phyloP scores from a whole-genome alignment of 2,113 vertebrate genomes.

The Rhynchopsitta pachyrhyncha region DNA sequence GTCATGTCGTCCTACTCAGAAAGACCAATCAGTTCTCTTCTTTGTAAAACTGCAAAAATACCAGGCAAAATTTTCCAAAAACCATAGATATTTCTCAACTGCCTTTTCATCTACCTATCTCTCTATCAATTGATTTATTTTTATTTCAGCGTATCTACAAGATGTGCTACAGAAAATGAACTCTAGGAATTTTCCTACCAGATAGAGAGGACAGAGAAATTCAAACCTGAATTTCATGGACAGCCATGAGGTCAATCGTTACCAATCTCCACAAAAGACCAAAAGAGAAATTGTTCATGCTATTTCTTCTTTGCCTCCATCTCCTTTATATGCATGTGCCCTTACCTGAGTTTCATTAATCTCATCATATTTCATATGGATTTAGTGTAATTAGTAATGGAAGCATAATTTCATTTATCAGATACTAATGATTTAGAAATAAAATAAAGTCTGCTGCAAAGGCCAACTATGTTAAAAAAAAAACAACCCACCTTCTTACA shows the following conservation, averaged over 20 bases:
- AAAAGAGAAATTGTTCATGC: neutral
- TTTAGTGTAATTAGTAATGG: neutral
- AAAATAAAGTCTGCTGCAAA: neutral
- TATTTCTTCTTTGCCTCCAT: neutral
- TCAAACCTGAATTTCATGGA: neutral
- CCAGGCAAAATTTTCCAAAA: neutral
- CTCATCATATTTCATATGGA: neutral
- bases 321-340: neutral
- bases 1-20: neutral
- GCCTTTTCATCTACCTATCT: neutral
- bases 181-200: neutral
- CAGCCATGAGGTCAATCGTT: neutral
- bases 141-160: neutral
- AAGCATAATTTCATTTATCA: neutral
- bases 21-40: neutral
- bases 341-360: neutral
- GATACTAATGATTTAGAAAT: neutral
- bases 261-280: neutral
- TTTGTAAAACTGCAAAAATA: neutral
- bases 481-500: accelerated
- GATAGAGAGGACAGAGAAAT: neutral
- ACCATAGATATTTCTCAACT: neutral
- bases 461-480: neutral
- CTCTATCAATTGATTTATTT: neutral
- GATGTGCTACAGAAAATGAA: neutral